Conservation (phyloP, 2,888 invertebrate species). For the Troglohyphantes excavatus region DNA sequence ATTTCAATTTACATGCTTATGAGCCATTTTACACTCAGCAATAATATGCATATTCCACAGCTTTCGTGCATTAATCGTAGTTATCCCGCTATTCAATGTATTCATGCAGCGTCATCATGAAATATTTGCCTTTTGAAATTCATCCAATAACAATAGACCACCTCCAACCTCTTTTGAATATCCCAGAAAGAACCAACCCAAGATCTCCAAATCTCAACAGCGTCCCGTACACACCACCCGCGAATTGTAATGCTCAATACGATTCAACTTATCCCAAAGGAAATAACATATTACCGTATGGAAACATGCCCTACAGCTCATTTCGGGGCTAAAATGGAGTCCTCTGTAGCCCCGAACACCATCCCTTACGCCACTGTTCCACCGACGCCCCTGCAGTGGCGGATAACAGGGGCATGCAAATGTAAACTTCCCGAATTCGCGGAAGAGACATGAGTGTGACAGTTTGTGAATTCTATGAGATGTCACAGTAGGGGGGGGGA, state of each 20-base stretch:
- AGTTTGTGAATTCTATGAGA: conserved; percentile 7
- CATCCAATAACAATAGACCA: no score
- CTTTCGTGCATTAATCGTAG: no score
- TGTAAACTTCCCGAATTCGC: conserved; percentile 29
- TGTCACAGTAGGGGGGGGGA: not conserved
- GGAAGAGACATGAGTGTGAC: conserved; percentile 27
- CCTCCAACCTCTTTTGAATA: not conserved
- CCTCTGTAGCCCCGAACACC: not conserved
- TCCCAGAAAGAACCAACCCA: not conserved
- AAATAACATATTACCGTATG: conserved; percentile 8
- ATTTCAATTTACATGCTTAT: no score
- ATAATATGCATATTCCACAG: no score
- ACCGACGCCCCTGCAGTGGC: no score
- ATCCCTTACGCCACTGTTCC: not conserved
- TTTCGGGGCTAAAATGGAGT: not conserved
- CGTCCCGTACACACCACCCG: not conserved
- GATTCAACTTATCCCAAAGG: not conserved
- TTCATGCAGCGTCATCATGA: no score
- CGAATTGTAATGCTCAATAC: not conserved
- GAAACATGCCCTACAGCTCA: not conserved
- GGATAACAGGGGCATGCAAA: conserved; percentile 18
- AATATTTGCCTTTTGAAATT: no score
- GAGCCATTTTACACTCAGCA: no score
- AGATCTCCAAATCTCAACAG: not conserved
- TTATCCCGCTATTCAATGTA: no score